Base-by-base conservation (phyloP, 2,797 vertebrate genomes). In the Anabas testudineus region DNA sequence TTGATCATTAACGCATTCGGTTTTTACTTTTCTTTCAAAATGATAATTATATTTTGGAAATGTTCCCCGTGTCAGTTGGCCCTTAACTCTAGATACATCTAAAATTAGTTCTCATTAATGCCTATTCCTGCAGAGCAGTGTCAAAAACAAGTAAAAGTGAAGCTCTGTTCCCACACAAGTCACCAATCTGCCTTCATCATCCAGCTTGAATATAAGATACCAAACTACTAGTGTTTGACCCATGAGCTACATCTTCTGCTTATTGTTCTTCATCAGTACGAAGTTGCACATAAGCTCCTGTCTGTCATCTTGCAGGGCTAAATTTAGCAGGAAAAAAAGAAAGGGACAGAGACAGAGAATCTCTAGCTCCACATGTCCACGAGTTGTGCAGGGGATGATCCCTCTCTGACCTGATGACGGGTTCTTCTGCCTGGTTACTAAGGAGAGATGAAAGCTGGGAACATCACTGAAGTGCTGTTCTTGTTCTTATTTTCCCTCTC, bases 391-490 rank as follows among this genome's bases (percentile, higher is more conserved):
- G 6, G 8, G 32, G 46, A 10, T 9, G 45, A 15, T 58, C 8
- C 21, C 28, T 16, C 2, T 64, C 36, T 73, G 45, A 74, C 56
- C 66, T 39, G 13, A 19, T 24, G 37, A 22, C 59, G 26, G 12
- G 36, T 69, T 63, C 58, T 30, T 75, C 64, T 63, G 65, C 13
- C 43, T 10, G 37, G 7, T 51, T 43, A 32, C 42, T 54, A 37
- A 18, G 22, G 62, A 34, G 41, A 68, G 63, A 86, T 81, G 47
- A 81, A 80, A 81, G 56, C 37, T n/a, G 0, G 0, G n/a, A 65
- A 43, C 14, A 58, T 71, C 37, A 52, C 34, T 49, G 41, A 37
- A 49, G 28, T 7, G 28, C 42, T 42, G 45, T 21, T 60, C 18
- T 46, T 53, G 54, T 30, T 54, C 36, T 74, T 63, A 30, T 52